Evolutionary conservation across 2,888 invertebrate species (phyloP).

Genomic region (Cephus rjabovi): DNA sequence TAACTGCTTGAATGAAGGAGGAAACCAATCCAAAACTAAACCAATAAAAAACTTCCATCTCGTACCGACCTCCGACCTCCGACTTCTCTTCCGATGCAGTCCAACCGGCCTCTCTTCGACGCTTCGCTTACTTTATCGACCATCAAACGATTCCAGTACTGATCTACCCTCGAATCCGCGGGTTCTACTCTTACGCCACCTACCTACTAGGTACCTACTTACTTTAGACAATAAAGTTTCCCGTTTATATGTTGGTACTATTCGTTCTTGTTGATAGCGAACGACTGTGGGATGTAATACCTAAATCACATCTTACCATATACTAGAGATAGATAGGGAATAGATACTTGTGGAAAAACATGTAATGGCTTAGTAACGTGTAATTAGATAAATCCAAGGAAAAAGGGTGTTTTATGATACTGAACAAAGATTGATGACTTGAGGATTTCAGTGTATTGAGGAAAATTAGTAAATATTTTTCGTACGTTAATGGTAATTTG

Average conservation of each 20-base stretch:
- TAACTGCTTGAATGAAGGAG: constrained; percentile 19
- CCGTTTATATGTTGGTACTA: neutral
- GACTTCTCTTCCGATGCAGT: neutral
- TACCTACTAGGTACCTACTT: neutral
- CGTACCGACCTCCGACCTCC: constrained; percentile 15
- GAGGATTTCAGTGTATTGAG: neutral
- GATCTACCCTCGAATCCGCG: constrained; percentile 38
- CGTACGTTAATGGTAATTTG: neutral
- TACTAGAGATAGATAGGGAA: neutral
- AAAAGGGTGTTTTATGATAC: neutral
- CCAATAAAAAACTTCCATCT: constrained; percentile 29
- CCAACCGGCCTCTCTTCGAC: constrained; percentile 23
- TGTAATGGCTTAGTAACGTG: neutral
- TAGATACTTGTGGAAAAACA: neutral
- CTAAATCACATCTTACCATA: neutral
- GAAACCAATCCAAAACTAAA: constrained; percentile 32
- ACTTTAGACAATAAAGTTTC: neutral
- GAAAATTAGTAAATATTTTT: neutral
- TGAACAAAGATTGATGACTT: neutral
- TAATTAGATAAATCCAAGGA: neutral
- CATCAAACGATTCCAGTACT: constrained; percentile 37
- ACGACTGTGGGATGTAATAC: neutral
- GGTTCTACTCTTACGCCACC: neutral
- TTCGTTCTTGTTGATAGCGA: neutral
- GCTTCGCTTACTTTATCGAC: constrained; percentile 40